Conservation (phyloP, 2,113 vertebrate genomes). For the Sardina pilchardus region DNA sequence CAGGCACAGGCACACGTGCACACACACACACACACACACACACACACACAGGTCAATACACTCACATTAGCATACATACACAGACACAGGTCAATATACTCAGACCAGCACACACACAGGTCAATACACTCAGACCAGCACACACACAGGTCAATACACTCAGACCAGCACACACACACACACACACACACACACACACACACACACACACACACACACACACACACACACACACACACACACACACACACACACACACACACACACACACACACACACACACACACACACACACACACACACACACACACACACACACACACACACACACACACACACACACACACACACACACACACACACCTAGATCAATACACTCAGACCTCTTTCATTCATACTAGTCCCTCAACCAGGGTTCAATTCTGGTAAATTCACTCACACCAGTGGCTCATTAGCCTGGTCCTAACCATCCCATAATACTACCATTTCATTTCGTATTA, state of each 20-base stretch:
- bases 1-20: constrained; percentile 20
- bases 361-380: neutral
- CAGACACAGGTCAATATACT: neutral
- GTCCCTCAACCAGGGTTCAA: too few relatives aligned
- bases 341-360: too few relatives aligned
- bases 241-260: too few relatives aligned
- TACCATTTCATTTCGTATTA: too few relatives aligned
- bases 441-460: too few relatives aligned
- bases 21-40: neutral
- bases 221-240: neutral
- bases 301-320: neutral
- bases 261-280: neutral
- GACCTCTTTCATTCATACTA: too few relatives aligned
- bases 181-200: too few relatives aligned
- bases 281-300: neutral
- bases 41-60: neutral
- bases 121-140: neutral
- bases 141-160: neutral
- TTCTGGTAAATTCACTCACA: too few relatives aligned
- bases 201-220: too few relatives aligned
- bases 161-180: neutral
- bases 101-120: neutral
- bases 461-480: too few relatives aligned
- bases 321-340: too few relatives aligned
- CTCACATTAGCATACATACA: neutral